These are phyloP conservation scores for Drosophila lutescens DNA, from an alignment of 2,888 invertebrate species.

Conservation along the genomic window DNA sequence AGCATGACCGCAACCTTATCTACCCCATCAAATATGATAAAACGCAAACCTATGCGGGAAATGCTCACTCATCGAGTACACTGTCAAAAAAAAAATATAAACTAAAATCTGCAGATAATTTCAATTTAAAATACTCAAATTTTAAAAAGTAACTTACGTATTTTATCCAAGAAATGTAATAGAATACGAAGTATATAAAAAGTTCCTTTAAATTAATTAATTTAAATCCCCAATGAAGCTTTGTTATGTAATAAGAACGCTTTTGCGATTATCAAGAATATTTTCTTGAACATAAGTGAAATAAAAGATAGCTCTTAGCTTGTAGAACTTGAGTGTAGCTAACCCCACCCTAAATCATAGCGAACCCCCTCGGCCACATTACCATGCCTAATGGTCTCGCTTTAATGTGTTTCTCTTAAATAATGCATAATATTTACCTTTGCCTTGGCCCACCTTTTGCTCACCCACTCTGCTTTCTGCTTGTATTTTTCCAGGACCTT, in stretches of 20 bases:
- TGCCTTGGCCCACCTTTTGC: constrained; percentile 21
- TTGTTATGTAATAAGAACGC: too few relatives aligned
- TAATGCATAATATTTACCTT: constrained; percentile 68
- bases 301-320: background rate
- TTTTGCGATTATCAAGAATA: too few relatives aligned
- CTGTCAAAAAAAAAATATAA: background rate
- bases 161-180: too few relatives aligned
- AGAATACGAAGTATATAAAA: too few relatives aligned
- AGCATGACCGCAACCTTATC: constrained; percentile 16
- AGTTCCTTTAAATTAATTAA: too few relatives aligned
- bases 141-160: too few relatives aligned
- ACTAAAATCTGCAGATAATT: too few relatives aligned
- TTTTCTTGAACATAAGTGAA: background rate
- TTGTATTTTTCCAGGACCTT: constrained; percentile 86
- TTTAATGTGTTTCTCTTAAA: constrained; percentile 76
- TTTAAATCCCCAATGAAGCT: too few relatives aligned
- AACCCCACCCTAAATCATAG: constrained; percentile 13
- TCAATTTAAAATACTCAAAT: too few relatives aligned
- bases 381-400: constrained; percentile 66
- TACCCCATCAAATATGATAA: constrained; percentile 10
- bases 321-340: background rate
- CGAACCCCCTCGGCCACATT: constrained; percentile 22
- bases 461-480: constrained; percentile 12
- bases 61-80: constrained; percentile 18
- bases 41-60: constrained; percentile 1